Conservation (phyloP, 2,888 invertebrate species). For the Ormyrus nitidulus region DNA sequence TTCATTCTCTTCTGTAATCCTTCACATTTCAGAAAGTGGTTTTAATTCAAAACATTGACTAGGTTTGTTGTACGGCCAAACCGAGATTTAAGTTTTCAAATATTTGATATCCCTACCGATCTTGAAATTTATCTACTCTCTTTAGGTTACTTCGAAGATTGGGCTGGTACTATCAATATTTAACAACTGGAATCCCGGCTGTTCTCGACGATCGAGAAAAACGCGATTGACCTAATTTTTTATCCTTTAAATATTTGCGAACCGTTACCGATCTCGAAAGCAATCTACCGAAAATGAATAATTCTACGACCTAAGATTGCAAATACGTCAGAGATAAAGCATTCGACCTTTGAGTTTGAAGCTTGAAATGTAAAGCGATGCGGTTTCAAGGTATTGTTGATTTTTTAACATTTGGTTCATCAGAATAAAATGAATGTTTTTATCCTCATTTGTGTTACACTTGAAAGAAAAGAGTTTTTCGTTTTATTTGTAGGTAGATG, state of each 20-base stretch:
- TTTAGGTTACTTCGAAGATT: slow-evolving; percentile 32
- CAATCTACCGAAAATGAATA: slow-evolving; percentile 40
- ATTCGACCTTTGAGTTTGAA: too few species aligned
- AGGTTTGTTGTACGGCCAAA: background rate
- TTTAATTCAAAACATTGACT: too few species aligned
- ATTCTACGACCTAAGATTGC: slow-evolving; percentile 19
- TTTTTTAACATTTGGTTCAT: too few species aligned
- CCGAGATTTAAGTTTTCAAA: slow-evolving; percentile 29
- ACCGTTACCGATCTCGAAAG: slow-evolving; percentile 15
- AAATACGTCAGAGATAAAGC: background rate
- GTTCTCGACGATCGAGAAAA: background rate
- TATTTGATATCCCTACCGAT: background rate
- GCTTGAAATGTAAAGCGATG: too few species aligned
- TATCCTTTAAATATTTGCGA: slow-evolving; percentile 38
- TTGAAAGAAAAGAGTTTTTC: too few species aligned
- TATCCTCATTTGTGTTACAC: too few species aligned
- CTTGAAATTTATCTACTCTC: slow-evolving; percentile 37
- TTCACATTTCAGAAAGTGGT: too few species aligned
- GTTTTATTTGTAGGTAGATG: too few species aligned
- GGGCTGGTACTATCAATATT: slow-evolving; percentile 40
- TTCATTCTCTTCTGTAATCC: too few species aligned
- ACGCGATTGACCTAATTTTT: slow-evolving; percentile 48
- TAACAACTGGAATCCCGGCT: slow-evolving; percentile 31
- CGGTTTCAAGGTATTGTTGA: too few species aligned
- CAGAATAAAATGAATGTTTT: too few species aligned